Evolutionary conservation across 2,888 invertebrate genomes (phyloP), one percentile per base, ranked within the genome.

Genomic region (Microctonus hyperodae): DNA sequence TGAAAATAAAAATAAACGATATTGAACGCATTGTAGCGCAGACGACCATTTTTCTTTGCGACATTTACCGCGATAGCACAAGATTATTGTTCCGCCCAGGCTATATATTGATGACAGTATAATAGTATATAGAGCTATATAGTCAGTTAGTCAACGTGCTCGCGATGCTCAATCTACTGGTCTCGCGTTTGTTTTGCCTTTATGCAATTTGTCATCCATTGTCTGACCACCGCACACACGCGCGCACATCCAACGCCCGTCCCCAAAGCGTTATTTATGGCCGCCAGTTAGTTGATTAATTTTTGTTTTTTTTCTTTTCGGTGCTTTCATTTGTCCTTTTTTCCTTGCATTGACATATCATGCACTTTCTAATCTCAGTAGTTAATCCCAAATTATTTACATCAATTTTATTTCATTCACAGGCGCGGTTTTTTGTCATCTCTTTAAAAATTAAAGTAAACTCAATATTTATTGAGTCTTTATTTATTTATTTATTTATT

Each of bases 151-250:
- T 60, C 65, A 64, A 48, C 59, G 65, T 64, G 23, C 57, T 65
- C 70, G 65, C 65, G 64, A 63, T 70, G 59, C 76, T 76, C 78
- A 75, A 78, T 78, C 78, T 72, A 75, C 71, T 74, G 71, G 70
- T 67, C 74, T 56, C 61, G 75, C 69, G 73, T 78, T 80, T 79
- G 79, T 79, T 80, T 80, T 78, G 76, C 77, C 75, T 74, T 70
- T 69, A 72, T 70, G 74, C 79, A 78, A 81, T 81, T 81, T 81
- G 80, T 81, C 81, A 81, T 80, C 81, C 78, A 80, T 81, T 81
- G 79, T 81, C 79, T 68, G 77, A 72, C 71, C 73, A 58, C 44
- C 44, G 16, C 40, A 53, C 55, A 33, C n/a, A n/a, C 20, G 10
- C 25, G 7, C 37, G 23, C 33, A 25, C 53, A 53, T 62, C 53